Percentiles rank a stretch among this genome's conserved stretches.
These are phyloP conservation scores for Cardinalis cardinalis DNA, from an alignment of 2,113 vertebrate genomes.

Conservation along the genomic window DNA sequence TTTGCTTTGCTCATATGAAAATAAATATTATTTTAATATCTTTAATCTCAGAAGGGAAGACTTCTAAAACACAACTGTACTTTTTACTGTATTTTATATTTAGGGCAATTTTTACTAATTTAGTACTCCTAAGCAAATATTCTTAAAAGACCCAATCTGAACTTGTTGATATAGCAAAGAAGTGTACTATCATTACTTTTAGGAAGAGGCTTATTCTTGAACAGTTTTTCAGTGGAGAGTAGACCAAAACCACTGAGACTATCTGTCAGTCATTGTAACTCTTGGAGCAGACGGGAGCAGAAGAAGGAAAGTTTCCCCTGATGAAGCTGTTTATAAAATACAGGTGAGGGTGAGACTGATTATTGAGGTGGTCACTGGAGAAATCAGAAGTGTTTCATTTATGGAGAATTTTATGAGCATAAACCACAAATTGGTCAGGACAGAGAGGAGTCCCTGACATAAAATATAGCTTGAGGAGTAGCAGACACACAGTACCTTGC, in stretches of 20 bases:
- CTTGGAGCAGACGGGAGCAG: background rate
- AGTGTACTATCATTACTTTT: background rate
- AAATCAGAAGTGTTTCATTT: background rate
- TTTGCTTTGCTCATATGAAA: background rate
- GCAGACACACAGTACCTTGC: background rate
- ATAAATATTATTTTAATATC: background rate
- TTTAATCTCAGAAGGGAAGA: background rate
- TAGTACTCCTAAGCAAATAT: background rate
- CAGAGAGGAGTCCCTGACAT: background rate
- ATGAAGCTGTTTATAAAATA: background rate
- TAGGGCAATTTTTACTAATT: background rate
- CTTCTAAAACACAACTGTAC: background rate
- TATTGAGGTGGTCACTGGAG: background rate
- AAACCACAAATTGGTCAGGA: background rate
- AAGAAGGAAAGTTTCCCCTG: background rate
- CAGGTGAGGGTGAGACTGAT: background rate
- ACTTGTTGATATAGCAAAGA: background rate
- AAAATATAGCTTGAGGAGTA: background rate
- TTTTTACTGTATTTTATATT: background rate
- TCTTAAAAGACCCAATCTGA: background rate
- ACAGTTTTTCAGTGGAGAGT: background rate
- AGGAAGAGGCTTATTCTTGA: background rate
- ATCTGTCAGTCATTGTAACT: background rate
- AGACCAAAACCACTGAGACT: background rate
- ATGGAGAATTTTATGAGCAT: background rate